Base-by-base conservation (phyloP, 2,113 vertebrate genomes). In the Lagopus leucura region DNA sequence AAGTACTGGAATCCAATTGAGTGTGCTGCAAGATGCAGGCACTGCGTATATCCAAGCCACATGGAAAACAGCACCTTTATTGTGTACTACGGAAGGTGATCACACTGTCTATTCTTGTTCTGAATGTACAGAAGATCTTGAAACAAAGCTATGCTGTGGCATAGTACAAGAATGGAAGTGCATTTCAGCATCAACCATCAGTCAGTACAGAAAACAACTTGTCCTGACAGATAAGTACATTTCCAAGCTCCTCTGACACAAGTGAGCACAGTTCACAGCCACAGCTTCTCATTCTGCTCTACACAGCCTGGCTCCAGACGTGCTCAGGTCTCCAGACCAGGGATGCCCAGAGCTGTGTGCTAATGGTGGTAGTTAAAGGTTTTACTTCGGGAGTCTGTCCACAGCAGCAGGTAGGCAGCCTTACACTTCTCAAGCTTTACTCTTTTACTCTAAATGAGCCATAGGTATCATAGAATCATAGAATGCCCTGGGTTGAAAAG, bases 1-100 rank as follows among this genome's bases (percentile, higher is more conserved):
- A 83, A 95, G 82, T 32, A 57, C n/a, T 88, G 88, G 82, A 90
- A 91, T 50, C 57, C 65, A 81, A 75, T 24, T 19, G 65, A 90
- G 86, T 6, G 57, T 54, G 30, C 86, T 65, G 61, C 76, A 81
- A 24, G 22, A 74, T n/a, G 72, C 88, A 90, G 88, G 11, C 69
- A 71, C 75, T 16, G 32, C 0, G 6, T 28, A 43, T 73, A 90
- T 64, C 83, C 92, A 72, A 1, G 21, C 40, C 66, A 74, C 0
- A 0, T 1, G 30, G 76, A 27, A 91, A 82, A 92, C 69, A 91
- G 83, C 88, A 82, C 43, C 27, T 32, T 80, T 60, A 42, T 27
- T 57, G 57, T 86, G n/a, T 3, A 17, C 45, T 14, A 65, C 36
- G 71, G 69, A 86, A 92, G 69, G 79, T 83, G n/a, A 34, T 61